Base-by-base conservation (phyloP, 1,140 invertebrate genomes). In the Teleogryllus occipitalis region DNA sequence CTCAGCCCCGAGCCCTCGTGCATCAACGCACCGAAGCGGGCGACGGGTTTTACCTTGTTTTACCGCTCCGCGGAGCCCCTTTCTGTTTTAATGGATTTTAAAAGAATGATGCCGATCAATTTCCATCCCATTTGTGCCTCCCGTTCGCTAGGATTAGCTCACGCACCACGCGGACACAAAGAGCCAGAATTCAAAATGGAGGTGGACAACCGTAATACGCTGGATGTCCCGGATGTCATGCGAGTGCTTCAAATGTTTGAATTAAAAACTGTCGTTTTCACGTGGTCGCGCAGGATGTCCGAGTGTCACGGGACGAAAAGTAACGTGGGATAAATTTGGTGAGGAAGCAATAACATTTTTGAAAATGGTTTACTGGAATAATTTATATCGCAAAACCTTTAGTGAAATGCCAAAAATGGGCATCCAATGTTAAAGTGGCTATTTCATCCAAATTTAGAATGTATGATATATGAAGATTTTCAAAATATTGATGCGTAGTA, bases 41-140 rank as follows among this genome's bases (percentile, higher is more conserved):
- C 54, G 18, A 3, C 54, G 54, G 2, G 54, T 65, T 65, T 2
- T 65, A 65, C 54, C 54, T 65, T 65, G 54, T 18, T 65, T 65
- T 65, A 65, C 54, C 54, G 54, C 54, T 14, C 54, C 54, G 54
- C 18, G 18, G 2, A 18, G 54, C 18, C 54, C 54, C 54, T 65
- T 65, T 65, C 54, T 65, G 54, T 65, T 65, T 65, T 65, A 65
- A 65, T 65, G 54, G 54, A 65, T 65, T 65, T 65, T 65, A 65
- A 65, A 65, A 65, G 54, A 65, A 65, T 65, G 10, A 65, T 65
- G 54, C 54, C 54, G 10, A 65, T 65, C 54, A 65, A 65, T 65
- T 65, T 65, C 18, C 18, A 65, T 65, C 54, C 54, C 54, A 39
- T 65, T 65, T 65, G 7, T 65, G 18, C 54, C 54, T 3, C 18